These are phyloP conservation scores for Meiosimyza decipiens DNA, from an alignment of 2,888 invertebrate genomes.

Conservation along the genomic window DNA sequence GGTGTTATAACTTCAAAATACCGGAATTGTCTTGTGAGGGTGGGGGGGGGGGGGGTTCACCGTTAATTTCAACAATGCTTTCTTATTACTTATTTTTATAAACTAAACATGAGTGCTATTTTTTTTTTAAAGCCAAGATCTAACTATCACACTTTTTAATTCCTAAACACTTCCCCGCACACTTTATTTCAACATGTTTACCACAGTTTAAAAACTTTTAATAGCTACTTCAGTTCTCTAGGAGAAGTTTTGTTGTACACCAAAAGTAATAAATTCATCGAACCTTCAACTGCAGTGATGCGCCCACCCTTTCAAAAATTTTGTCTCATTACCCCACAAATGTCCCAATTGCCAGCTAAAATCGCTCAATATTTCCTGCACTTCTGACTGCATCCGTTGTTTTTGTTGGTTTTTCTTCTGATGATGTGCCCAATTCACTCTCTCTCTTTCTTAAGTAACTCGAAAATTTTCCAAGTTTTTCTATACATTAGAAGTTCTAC, in stretches of 20 bases:
- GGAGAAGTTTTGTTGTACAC: constrained; percentile 45
- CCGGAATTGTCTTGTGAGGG: too few species aligned
- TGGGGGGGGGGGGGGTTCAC: too few species aligned
- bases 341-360: constrained; percentile 1
- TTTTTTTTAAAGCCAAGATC: too few species aligned
- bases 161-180: constrained; percentile 34
- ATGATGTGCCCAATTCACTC: constrained; percentile 20
- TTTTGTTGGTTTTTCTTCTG: background rate
- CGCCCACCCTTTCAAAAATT: background rate
- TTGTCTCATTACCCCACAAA: background rate
- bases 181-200: too few species aligned
- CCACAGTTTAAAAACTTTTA: constrained; percentile 51
- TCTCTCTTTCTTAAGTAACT: constrained; percentile 30
- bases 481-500: constrained; percentile 7
- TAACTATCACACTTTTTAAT: constrained; percentile 14
- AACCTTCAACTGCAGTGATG: constrained; percentile 53
- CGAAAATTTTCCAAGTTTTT: constrained; percentile 25
- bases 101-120: too few species aligned
- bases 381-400: constrained; percentile 34
- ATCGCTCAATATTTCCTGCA: constrained; percentile 58
- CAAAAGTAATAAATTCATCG: constrained; percentile 64
- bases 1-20: too few species aligned
- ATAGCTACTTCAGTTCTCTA: constrained; percentile 46
- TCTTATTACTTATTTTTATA: too few species aligned
- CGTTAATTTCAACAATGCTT: too few species aligned